Evolutionary conservation across 1,140 invertebrate genomes (phyloP), one percentile per base, ranked within the genome.

Genomic region (Sycophaga agraensis): DNA sequence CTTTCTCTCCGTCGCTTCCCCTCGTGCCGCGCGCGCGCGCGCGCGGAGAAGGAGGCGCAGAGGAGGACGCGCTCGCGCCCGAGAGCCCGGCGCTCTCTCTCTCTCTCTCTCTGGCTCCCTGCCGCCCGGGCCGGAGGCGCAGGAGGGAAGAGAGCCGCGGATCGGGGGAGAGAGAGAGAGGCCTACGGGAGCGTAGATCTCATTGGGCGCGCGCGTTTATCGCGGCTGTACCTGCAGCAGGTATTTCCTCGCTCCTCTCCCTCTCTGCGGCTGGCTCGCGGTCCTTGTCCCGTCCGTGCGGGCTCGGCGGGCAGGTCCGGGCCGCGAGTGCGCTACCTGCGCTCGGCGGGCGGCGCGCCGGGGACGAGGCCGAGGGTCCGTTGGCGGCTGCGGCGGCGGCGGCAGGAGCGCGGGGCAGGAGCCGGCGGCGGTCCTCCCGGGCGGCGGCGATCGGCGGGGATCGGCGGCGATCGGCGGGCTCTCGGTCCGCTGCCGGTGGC

Each of bases 281-380:
- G 17, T 31, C n/a, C n/a, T n/a, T n/a, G n/a, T 35, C 28, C 17
- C 3, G 17, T 14, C 9, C 24, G 5, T 22, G 19, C 22, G 4
- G 12, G 5, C 12, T 53, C 50, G 50, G 19, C 22, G 4, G 12
- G 5, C 12, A 39, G 34, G 50, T 53, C 31, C 21, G 34, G 35
- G 50, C 42, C 65, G 59, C 64, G 63, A 58, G 61, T 46, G 48
- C 31, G 24, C 53, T 51, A 60, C 19, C 55, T 56, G 53, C 68
- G 46, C 46, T 48, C 46, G 16, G 28, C 28, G n/a, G n/a, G n/a
- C n/a, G n/a, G n/a, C n/a, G n/a, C n/a, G n/a, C n/a, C n/a, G n/a
- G n/a, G n/a, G n/a, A n/a, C n/a, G n/a, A n/a, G n/a, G n/a, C n/a
- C n/a, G n/a, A n/a, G n/a, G n/a, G 4, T 31, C 11, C 28, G 5